Base-by-base conservation (phyloP, 2,113 vertebrate genomes). In the Erpornis zantholeuca region DNA sequence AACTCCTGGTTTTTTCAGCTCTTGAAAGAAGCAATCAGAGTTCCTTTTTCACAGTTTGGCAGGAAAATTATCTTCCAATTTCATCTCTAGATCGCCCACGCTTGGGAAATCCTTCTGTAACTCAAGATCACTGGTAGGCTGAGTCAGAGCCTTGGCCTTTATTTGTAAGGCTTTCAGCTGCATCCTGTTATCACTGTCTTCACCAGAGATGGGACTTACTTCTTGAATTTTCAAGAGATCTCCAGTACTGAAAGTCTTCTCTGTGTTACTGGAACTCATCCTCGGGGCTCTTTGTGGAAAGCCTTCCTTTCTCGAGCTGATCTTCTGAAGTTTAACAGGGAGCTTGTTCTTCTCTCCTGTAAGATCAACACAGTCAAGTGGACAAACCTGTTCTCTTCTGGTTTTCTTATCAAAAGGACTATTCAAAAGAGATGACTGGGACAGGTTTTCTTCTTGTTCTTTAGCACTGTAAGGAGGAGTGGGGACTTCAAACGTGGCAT, bases 401-500 rank as follows among this genome's bases (percentile, higher is more conserved):
- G 38, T 85, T 38, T 92, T 80, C 36, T 97, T 97, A 7, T 96
- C 96, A 3, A 86, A 19, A 28, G 96, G 97, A 7, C 98, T 98
- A 1, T 83, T 97, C 16, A 96, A 86, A 9, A 98, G 97, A 3
- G 98, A 97, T 0, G 98, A 97, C 24, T 98, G 82, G 5, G 97
- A 96, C 11, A 98, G 96, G 73, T 98, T 98, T 92, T 99, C 98
- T 79, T 99, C 99, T 45, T 99, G 98, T 84, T 99, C 99, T 91
- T 98, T 99, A 40, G 98, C 98, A 15, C 99, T 99, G 92, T 98
- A 97, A 10, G 98, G 98, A 47, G 98, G 98, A 10, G 98, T 99
- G 21, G 98, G 98, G 28, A 99, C 99, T 96, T 99, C 99, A 76
- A 99, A 99, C 0, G 98, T 99, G 92, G 98, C 98, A 25, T 99